Evolutionary conservation across 2,113 vertebrate species (phyloP), one percentile per base, ranked within the genome.

Genomic region (Loxodonta africana): DNA sequence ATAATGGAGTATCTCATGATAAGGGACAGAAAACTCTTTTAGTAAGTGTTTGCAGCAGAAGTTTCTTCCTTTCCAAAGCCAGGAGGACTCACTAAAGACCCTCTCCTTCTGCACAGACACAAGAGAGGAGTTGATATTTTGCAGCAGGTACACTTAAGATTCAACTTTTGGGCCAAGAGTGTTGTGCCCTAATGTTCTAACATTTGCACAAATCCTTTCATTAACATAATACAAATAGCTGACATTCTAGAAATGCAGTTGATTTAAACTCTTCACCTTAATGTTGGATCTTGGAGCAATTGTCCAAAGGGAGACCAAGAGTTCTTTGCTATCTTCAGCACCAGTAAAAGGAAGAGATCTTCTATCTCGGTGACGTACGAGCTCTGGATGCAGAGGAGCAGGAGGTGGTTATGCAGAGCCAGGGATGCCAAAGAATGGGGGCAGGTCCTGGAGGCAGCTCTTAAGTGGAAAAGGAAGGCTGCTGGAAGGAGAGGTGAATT

Each of bases 251-350:
- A 89, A 69, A 71, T 37, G 21, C 26, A 57, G 25, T 83, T 90
- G n/a, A 73, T 81, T 92, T 82, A 80, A 83, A 90, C 12, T 37
- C 90, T 82, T 71, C 62, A 88, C 80, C 7, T 94, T 86, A 51
- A 30, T 83, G 14, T 81, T 37, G 37, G 33, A 69, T 87, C n/a
- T 88, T 57, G 53, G 44, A 94, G 48, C 44, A 74, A 25, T 63
- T 57, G 33, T 69, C 30, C 46, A 90, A 37, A 80, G 69, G 82
- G 73, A 84, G 25, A 85, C 2, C 10, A 69, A 48, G 77, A 69
- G 57, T 80, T 88, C 82, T 86, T 23, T 76, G 26, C 53, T 93
- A 4, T 26, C 23, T 65, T 62, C 4, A 25, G 41, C 48, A 77
- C 11, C 15, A 30, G 8, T 26, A 20, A 1, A 26, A 18, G n/a